These are phyloP conservation scores for Haliclona indistincta DNA, from an alignment of 37 sponge, comb jelly and placozoan species.

Conservation along the genomic window DNA sequence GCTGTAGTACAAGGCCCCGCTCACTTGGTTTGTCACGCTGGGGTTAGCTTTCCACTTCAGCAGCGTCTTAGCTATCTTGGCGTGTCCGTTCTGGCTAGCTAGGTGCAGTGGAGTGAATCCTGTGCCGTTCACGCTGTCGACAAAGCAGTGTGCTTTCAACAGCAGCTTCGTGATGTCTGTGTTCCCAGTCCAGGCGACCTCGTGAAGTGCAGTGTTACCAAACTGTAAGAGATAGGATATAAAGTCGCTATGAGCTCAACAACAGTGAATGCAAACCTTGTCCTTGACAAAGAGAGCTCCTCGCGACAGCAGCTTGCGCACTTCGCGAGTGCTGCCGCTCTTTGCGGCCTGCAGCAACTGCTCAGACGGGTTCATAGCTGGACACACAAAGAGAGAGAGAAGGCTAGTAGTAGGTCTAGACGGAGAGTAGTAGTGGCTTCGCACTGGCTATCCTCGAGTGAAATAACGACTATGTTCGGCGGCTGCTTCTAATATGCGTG, in stretches of 20 bases:
- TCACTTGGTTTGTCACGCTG: slow-evolving; percentile 48
- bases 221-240: slow-evolving; percentile 21
- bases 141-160: slow-evolving; percentile 62
- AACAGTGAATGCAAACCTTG: slow-evolving; percentile 33
- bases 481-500: no score
- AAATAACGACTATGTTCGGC: no score
- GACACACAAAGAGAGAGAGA: no score
- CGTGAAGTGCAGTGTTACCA: slow-evolving; percentile 82
- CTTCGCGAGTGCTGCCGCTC: slow-evolving; percentile 62
- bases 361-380: slow-evolving; percentile 53
- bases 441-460: no score
- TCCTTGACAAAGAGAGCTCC: slow-evolving; percentile 72
- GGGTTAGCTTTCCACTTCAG: slow-evolving; percentile 76
- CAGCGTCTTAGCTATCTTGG: slow-evolving; percentile 63
- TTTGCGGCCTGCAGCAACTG: slow-evolving; percentile 63
- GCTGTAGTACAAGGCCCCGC: not conserved
- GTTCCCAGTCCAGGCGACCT: slow-evolving; percentile 77
- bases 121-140: slow-evolving; percentile 65
- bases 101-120: slow-evolving; percentile 73
- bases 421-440: no score
- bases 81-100: slow-evolving; percentile 76
- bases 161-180: slow-evolving; percentile 70
- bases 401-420: no score
- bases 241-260: not conserved
- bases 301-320: slow-evolving; percentile 45